These are phyloP conservation scores for Phaethon lepturus DNA, from an alignment of 2,113 vertebrate genomes.

Conservation along the genomic window DNA sequence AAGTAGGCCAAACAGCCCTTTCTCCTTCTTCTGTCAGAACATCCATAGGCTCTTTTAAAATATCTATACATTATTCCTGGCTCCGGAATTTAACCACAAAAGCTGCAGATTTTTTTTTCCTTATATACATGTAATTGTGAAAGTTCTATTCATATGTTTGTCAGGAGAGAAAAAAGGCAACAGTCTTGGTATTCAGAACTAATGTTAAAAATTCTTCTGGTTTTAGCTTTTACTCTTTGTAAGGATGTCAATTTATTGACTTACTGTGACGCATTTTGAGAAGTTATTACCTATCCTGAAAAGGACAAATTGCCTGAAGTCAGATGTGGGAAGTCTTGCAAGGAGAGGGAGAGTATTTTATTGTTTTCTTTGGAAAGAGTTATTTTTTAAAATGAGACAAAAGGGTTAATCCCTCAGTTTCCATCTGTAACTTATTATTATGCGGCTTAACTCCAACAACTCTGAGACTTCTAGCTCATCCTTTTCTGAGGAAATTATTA, in stretches of 20 bases:
- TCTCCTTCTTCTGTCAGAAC: background rate
- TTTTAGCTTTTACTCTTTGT: background rate
- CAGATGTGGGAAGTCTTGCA: background rate
- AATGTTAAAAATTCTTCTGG: background rate
- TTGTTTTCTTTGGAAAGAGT: background rate
- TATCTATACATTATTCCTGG: background rate
- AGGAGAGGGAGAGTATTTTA: background rate
- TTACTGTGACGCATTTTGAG: background rate
- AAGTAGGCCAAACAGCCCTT: background rate
- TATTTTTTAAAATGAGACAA: background rate
- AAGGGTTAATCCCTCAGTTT: background rate
- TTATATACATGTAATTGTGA: background rate
- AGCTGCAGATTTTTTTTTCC: background rate
- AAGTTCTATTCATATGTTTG: background rate
- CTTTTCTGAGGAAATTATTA: background rate
- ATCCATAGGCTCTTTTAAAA: accelerated
- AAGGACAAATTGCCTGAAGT: background rate
- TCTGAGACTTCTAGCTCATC: background rate
- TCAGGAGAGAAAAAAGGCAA: background rate
- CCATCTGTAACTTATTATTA: background rate
- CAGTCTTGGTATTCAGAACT: background rate
- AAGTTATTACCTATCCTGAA: background rate
- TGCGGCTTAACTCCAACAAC: background rate
- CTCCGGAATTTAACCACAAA: background rate
- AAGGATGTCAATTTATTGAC: background rate